Evolutionary conservation across 2,797 vertebrate genomes (phyloP), one percentile per base, ranked within the genome.

Genomic region (Pagetopsis macropterus): DNA sequence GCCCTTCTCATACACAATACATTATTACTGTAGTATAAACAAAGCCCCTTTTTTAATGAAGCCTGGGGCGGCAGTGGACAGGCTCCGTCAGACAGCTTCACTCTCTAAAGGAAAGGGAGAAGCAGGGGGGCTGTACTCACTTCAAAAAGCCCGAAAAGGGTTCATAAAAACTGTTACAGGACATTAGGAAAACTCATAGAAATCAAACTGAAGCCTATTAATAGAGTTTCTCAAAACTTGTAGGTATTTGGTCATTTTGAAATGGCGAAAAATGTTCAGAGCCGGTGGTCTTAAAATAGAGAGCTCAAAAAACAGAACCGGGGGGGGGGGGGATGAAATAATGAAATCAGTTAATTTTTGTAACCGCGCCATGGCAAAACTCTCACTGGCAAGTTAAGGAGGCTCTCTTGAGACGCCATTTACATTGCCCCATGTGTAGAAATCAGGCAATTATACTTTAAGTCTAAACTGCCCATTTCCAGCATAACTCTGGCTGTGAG

Each of bases 321-420:
- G 51, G 21, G 15, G 11, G 51, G 21, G 15, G 11, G 11, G 16
- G 50, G 63, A 17, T 17, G 0, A 48, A 65, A 59, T 54, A 15
- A 72, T 70, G 21, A 33, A 45, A 23, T 52, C 50, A 76, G 61
- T 60, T 15, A 43, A 54, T 89, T 85, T 91, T 93, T 91, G 90
- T 91, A 94, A 93, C 94, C 90, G 91, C 90, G 95, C 96, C 96
- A 96, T 96, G 96, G 95, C 94, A 97, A 96, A 97, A 97, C 94
- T 94, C 94, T 96, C 94, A 95, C 84, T 21, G n/a, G 15, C 46
- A 51, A n/a, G 51, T 65, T 9, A 65, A 65, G 27, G 46, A 45
- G 65, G 13, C 50, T 13, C 16, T 15, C 9, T 6, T 0, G 1
- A 59, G n/a, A 49, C 1, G 0, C 10, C 13, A 40, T 33, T 41